Percentiles rank a stretch among this genome's conserved stretches.
Evolutionary conservation across 2,888 invertebrate genomes (phyloP).

Genomic region (Tenthredo mesomela): DNA sequence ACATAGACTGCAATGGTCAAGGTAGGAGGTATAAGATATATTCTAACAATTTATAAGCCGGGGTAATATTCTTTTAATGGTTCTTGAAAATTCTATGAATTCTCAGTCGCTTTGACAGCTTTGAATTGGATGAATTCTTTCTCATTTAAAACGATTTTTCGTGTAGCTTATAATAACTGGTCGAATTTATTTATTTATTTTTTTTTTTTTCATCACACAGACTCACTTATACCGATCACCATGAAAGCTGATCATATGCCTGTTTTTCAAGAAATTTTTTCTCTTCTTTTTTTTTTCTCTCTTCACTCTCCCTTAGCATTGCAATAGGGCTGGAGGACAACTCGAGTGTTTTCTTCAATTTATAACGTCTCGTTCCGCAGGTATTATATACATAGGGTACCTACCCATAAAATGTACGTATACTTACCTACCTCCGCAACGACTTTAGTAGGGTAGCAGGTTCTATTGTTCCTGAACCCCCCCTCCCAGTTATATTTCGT

Average conservation of each 20-base stretch:
- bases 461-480: slow-evolving; percentile 31
- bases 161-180: neutral
- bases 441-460: slow-evolving; percentile 14
- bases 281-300: no score
- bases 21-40: slow-evolving; percentile 5
- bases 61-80: slow-evolving; percentile 8
- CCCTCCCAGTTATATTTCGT: neutral
- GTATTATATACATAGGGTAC: neutral
- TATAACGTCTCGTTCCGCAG: slow-evolving; percentile 32
- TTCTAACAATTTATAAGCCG: slow-evolving; percentile 9
- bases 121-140: neutral
- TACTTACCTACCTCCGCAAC: slow-evolving; percentile 33
- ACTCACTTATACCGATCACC: neutral
- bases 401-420: slow-evolving; percentile 5
- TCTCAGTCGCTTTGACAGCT: neutral
- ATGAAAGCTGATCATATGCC: neutral
- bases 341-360: slow-evolving; percentile 29
- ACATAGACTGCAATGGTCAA: neutral
- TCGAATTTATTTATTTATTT: neutral
- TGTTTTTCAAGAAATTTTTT: neutral
- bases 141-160: neutral
- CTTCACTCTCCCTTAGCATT: neutral
- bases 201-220: neutral
- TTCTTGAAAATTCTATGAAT: slow-evolving; percentile 10
- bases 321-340: neutral